These are phyloP conservation scores for Armadillidium nasatum DNA, from an alignment of 1,140 invertebrate species.

Conservation along the genomic window DNA sequence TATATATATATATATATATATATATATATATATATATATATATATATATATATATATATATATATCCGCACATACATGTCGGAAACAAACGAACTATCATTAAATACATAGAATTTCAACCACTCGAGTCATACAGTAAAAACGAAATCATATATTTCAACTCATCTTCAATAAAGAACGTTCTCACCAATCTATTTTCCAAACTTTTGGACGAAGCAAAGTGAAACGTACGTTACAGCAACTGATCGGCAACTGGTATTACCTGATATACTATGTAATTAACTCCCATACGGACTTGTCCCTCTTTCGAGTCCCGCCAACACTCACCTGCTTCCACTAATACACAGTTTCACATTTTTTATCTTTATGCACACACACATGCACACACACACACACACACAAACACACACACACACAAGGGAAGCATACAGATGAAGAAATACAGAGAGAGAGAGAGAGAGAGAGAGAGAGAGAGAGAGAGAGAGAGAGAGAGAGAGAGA, in stretches of 20 bases:
- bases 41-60: constrained; percentile 15
- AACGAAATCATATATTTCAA: not conserved
- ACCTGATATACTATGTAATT: not conserved
- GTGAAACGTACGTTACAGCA: not conserved
- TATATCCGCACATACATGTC: not conserved
- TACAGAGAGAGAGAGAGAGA: too few species aligned
- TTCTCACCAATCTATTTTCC: not conserved
- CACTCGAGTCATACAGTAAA: not conserved
- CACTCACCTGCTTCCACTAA: not conserved
- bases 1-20: not conserved
- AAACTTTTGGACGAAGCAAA: not conserved
- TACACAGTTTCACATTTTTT: constrained; percentile 2
- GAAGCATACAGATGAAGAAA: too few species aligned
- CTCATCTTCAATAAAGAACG: not conserved
- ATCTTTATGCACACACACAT: too few species aligned
- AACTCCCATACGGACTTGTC: not conserved
- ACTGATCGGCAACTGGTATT: not conserved
- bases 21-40: not conserved
- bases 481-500: too few species aligned
- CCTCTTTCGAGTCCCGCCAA: not conserved
- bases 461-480: too few species aligned
- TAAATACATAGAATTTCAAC: not conserved
- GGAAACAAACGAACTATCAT: not conserved
- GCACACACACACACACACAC: too few species aligned
- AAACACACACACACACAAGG: too few species aligned